These are phyloP conservation scores for Hylaeus volcanicus DNA, from an alignment of 1,140 invertebrate genomes.

Conservation along the genomic window DNA sequence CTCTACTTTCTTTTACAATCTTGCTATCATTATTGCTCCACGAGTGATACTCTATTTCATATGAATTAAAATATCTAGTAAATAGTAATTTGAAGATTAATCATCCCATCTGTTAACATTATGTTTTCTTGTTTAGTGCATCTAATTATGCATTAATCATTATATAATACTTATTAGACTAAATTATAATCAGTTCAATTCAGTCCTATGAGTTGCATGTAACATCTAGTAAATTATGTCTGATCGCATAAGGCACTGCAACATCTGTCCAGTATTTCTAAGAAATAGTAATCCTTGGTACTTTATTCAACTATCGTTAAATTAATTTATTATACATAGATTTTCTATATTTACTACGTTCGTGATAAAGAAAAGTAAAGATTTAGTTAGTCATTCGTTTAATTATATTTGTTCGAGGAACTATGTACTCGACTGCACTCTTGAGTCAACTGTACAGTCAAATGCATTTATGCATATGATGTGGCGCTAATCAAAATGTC, in stretches of 20 bases:
- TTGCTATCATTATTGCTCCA: not conserved
- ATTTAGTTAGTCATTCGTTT: not conserved
- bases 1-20: too few relatives aligned
- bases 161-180: not conserved
- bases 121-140: conserved; percentile 1
- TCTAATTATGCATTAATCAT: not conserved
- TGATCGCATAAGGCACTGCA: not conserved
- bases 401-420: not conserved
- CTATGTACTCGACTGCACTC: not conserved
- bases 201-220: not conserved
- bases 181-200: not conserved
- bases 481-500: conserved; percentile 32
- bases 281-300: too few relatives aligned
- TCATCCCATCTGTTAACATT: not conserved
- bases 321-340: not conserved
- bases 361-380: not conserved
- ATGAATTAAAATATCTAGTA: not conserved
- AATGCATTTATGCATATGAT: not conserved
- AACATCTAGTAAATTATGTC: not conserved
- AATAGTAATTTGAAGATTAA: not conserved
- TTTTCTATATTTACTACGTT: not conserved
- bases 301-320: too few relatives aligned
- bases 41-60: not conserved
- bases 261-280: too few relatives aligned
- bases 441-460: not conserved